phyloP scores from a whole-genome alignment of 2,797 vertebrate species.

The Ctenosaura bakeri region DNA sequence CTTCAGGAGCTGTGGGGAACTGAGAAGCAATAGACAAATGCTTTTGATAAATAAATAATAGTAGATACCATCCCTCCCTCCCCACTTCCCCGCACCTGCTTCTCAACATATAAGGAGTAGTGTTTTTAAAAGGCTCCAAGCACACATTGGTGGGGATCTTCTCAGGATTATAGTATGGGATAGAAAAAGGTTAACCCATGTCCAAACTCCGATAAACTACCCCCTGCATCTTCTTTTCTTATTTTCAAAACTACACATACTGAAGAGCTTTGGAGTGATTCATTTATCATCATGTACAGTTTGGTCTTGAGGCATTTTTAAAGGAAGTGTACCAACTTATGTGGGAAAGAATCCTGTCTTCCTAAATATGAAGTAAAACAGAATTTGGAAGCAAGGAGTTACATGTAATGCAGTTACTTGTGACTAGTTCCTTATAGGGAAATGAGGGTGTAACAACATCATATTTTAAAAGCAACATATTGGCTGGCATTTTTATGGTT shows the following conservation, averaged over 20 bases:
- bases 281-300: conserved; percentile 7
- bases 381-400: neutral
- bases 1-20: too few species aligned
- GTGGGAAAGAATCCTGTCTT: neutral
- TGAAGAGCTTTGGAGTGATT: neutral
- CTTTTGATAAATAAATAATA: neutral
- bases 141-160: neutral
- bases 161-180: neutral
- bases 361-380: neutral
- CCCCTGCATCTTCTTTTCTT: neutral
- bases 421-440: too few species aligned
- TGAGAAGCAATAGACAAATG: too few species aligned
- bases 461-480: too few species aligned
- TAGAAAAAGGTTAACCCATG: neutral
- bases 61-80: neutral
- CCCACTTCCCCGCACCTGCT: too few species aligned
- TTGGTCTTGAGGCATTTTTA: neutral
- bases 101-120: neutral
- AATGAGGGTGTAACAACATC: too few species aligned
- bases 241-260: neutral
- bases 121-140: neutral
- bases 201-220: neutral
- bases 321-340: neutral
- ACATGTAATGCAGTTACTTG: too few species aligned
- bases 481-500: too few species aligned